phyloP scores from a whole-genome alignment of 2,113 vertebrate species.

The Aplodontia rufa region DNA sequence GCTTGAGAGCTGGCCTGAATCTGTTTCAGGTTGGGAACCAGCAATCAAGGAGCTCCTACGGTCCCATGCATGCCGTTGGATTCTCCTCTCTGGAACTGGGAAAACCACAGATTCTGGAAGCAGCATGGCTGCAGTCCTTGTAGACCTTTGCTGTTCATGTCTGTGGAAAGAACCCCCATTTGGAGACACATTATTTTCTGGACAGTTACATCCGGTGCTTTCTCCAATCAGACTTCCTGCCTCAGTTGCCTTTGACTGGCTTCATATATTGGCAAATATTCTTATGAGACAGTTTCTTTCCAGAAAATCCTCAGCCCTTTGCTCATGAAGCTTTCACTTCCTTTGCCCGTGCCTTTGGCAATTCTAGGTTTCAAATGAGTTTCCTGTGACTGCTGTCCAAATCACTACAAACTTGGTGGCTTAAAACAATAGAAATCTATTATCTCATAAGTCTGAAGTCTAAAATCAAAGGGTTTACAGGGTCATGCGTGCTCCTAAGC shows the following conservation, averaged over 20 bases:
- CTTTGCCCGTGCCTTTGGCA: neutral
- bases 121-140: too few relatives aligned
- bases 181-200: neutral
- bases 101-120: neutral
- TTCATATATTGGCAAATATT: neutral
- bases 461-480: neutral
- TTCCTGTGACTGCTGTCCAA: neutral
- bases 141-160: neutral
- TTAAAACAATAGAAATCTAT: neutral
- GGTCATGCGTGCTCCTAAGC: neutral
- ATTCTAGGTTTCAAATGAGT: neutral
- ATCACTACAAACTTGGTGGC: neutral
- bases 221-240: fast-evolving
- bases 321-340: neutral
- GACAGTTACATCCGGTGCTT: fast-evolving
- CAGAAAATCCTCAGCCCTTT: neutral
- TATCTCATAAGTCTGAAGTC: neutral
- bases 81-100: neutral
- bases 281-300: neutral
- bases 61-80: neutral
- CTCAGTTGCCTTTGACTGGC: neutral
- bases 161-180: neutral
- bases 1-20: neutral
- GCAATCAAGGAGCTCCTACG: fast-evolving
- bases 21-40: neutral